phyloP scores from a whole-genome alignment of 2,888 invertebrate genomes.

The Chrysolina oricalcia region DNA sequence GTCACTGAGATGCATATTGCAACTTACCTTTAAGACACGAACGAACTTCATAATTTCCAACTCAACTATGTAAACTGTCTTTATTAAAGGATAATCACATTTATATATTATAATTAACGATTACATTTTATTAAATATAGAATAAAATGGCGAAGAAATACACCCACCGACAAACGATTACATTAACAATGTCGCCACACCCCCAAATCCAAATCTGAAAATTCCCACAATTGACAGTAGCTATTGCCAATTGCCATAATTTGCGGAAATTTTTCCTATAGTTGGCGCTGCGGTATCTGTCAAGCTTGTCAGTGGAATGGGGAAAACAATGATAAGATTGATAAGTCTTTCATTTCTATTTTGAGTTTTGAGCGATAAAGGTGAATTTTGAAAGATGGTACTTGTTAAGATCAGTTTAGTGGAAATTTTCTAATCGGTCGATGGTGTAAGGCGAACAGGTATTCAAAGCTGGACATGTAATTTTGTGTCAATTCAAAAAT shows the following conservation, averaged over 20 bases:
- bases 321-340: no score
- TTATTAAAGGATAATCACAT: slow-evolving; percentile 40
- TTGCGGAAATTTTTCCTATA: no score
- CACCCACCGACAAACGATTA: slow-evolving; percentile 57
- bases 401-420: no score
- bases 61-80: slow-evolving; percentile 33
- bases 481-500: no score
- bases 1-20: slow-evolving; percentile 39
- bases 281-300: no score
- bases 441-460: no score
- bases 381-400: no score
- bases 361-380: no score
- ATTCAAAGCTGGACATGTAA: no score
- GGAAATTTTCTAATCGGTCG: no score
- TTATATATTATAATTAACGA: slow-evolving; percentile 43
- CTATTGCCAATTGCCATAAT: slow-evolving; percentile 17
- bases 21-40: slow-evolving; percentile 51
- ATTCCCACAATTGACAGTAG: slow-evolving; percentile 36
- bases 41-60: slow-evolving; percentile 48
- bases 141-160: slow-evolving; percentile 62
- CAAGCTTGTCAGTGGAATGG: no score
- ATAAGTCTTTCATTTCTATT: no score
- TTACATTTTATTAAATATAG: slow-evolving; percentile 55
- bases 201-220: slow-evolving; percentile 56
- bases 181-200: slow-evolving; percentile 58